These are phyloP conservation scores for Lamellibrachia luymesi DNA, from an alignment of 1,140 invertebrate genomes.

Conservation along the genomic window DNA sequence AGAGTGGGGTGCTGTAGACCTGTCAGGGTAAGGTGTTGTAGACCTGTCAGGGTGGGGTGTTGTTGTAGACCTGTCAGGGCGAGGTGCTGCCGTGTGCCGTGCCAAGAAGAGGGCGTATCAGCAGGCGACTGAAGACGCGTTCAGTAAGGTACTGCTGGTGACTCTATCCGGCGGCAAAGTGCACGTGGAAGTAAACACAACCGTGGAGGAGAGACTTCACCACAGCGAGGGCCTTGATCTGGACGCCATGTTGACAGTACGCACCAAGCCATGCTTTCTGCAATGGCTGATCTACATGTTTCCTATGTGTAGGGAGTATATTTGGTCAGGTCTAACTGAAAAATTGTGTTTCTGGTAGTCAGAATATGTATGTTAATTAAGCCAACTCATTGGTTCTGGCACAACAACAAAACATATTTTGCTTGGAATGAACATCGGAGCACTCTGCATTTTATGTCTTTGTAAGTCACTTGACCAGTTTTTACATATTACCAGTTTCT, in stretches of 20 bases:
- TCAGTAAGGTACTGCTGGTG: conserved; percentile 42
- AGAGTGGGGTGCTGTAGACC: not conserved
- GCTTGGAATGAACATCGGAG: no score
- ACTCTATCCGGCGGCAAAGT: conserved; percentile 44
- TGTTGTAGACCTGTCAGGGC: not conserved
- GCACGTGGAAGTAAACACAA: conserved; percentile 32
- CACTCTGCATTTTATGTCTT: no score
- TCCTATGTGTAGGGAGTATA: no score
- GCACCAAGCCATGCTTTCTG: no score
- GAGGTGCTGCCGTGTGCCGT: conserved; percentile 27
- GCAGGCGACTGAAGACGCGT: conserved; percentile 45
- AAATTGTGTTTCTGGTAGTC: no score
- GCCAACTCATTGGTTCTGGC: no score
- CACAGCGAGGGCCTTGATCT: not conserved
- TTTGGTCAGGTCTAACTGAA: no score
- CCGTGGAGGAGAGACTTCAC: not conserved
- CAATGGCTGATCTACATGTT: no score
- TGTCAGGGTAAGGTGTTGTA: not conserved
- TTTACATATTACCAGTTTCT: not conserved
- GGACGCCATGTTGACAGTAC: not conserved
- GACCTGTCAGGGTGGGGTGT: not conserved
- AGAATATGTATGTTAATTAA: no score
- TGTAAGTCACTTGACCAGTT: no score
- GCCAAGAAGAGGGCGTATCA: conserved; percentile 41
- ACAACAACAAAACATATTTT: no score